Conservation (phyloP, 2,113 vertebrate genomes). For the Ceyx cyanopectus region DNA sequence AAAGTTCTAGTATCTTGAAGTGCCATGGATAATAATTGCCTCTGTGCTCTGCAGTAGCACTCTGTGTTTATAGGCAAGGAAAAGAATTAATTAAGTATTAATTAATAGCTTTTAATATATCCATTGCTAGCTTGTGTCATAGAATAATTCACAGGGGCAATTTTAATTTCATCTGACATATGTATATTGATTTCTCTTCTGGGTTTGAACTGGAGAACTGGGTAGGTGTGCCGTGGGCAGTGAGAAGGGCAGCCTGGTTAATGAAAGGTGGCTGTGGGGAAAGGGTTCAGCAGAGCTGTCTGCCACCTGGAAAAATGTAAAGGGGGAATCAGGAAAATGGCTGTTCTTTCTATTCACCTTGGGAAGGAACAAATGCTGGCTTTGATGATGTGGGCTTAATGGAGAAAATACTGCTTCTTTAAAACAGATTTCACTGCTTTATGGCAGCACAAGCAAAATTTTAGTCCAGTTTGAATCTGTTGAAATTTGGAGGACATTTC, state of each 20-base stretch:
- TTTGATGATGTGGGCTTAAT: background rate
- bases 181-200: background rate
- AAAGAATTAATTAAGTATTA: conserved; percentile 34
- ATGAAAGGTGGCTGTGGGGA: background rate
- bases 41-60: background rate
- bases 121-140: background rate
- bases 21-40: background rate
- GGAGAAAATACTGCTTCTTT: background rate
- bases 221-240: accelerated
- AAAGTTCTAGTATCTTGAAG: background rate
- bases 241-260: background rate
- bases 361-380: background rate
- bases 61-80: conserved; percentile 16
- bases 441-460: background rate
- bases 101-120: conserved; percentile 40
- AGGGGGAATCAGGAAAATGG: background rate
- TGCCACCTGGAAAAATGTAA: background rate
- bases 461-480: background rate
- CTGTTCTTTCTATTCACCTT: background rate
- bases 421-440: background rate
- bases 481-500: background rate
- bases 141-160: conserved; percentile 20
- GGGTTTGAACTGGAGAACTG: background rate
- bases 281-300: background rate
- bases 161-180: conserved; percentile 37